Evolutionary conservation across 2,888 invertebrate species (phyloP), one percentile per base, ranked within the genome.

Genomic region (Trichopoda pennipes): DNA sequence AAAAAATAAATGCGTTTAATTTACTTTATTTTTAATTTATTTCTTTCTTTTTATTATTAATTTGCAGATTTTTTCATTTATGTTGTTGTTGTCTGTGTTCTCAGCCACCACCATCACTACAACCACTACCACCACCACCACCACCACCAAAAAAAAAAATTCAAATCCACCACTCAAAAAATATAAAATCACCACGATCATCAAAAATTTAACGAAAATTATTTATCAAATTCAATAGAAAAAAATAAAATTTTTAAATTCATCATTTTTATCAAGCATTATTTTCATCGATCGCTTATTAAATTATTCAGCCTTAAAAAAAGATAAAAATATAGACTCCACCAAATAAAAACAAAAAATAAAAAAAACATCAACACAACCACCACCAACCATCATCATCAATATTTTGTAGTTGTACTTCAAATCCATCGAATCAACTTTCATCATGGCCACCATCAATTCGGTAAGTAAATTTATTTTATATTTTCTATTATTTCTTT

Each of bases 391-490:
- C 75, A 82, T 72, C 70, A 79, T 55, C 79, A 81, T 74, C 79
- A 72, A 72, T 79, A 76, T 68, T 75, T 82, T 68, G 68, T 82
- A 75, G 72, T 82, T 82, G 79, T 68, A 66, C 79, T 61, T 76
- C 55, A 83, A 84, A 83, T 56, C 63, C 77, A 77, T 77, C 77
- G 16, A 63, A 56, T 76, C 82, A 79, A 66, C 66, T 79, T 60
- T 83, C 82, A 86, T 88, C 86, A 90, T 90, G 90, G 91, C 90
- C 86, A 89, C 90, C 87, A 87, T 90, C 86, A 90, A 90, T 87
- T 89, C 90, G 90, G 90, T 90, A 90, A 90, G 90, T 90, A 87
- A 53, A 64, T 70, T 81, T 76, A 66, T 63, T 70, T 78, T 66
- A 14, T 53, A 35, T 69, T 69, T 47, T 74, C n/a, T 69, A 32